Evolutionary conservation across 1,140 invertebrate genomes (phyloP), one percentile per base, ranked within the genome.

Genomic region (Drosophila sproati): DNA sequence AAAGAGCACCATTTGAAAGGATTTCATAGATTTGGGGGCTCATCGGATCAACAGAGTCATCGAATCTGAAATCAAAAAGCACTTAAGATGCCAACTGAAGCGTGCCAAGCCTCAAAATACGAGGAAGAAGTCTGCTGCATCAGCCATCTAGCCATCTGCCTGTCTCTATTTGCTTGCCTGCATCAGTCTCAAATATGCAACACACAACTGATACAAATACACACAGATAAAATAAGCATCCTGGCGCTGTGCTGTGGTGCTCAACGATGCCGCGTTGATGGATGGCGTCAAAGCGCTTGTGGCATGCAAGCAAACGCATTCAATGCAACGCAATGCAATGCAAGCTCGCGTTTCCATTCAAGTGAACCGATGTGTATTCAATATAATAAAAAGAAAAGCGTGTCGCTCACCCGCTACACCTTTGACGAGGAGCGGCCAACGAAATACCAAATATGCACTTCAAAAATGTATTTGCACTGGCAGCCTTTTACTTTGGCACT

Each of bases 261-360:
- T 52, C 43, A 74, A 43, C 64, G 5, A 34, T 52, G n/a, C 34
- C 37, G 31, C 61, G 45, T 64, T 66, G 67, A 78, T 77, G 60
- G 66, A 68, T 61, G 61, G 67, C 82, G 82, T 78, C 78, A 80
- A 77, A 81, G 79, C 78, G 73, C 77, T 86, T 71, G 73, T 86
- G 75, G 78, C 60, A 81, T 20, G 54, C 47, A 12, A 54, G 34
- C 39, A 72, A 80, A 66, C 51, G 62, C 82, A 78, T 70, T 62
- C 59, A 47, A 66, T 74, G 12, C 12, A 12, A 12, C 12, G 74
- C 82, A 78, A 70, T 61, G 43, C 57, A 20, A 20, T 20, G 20
- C 60, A 66, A 70, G 63, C 20, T 66, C 51, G 59, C 52, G 47
- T 52, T 70, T 67, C 68, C 79, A 87, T 87, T 87, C 68, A 80